Conservation (phyloP, 2,888 invertebrate genomes). For the Conus canariensis region DNA sequence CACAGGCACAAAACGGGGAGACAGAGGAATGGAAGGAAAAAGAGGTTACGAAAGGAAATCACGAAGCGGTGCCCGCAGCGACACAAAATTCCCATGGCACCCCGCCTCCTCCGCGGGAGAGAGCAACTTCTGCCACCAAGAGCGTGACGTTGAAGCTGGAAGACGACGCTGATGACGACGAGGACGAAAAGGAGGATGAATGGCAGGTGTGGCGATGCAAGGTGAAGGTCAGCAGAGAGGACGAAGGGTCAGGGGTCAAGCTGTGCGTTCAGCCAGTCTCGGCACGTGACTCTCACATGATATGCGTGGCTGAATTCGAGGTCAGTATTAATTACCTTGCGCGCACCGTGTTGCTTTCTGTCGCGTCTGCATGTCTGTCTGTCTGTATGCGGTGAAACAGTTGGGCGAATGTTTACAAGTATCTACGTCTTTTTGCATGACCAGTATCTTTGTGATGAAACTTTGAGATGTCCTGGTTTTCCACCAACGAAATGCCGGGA, state of each 20-base stretch:
- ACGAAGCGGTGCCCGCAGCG: too few relatives aligned
- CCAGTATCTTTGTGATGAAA: neutral
- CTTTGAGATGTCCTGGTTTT: neutral
- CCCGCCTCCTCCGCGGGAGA: neutral
- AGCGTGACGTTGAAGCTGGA: neutral
- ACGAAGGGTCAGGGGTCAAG: conserved; percentile 37
- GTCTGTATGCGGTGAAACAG: too few relatives aligned
- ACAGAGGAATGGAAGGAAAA: too few relatives aligned
- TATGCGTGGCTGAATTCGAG: conserved; percentile 38
- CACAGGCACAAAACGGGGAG: too few relatives aligned
- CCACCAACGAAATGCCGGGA: too few relatives aligned
- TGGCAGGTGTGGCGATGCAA: conserved; percentile 41
- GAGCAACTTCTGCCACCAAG: neutral
- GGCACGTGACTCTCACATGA: neutral
- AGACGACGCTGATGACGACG: neutral
- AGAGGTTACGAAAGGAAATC: too few relatives aligned
- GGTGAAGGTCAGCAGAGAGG: conserved; percentile 32
- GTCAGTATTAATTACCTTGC: neutral
- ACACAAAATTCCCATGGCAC: neutral
- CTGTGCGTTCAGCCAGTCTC: conserved; percentile 9
- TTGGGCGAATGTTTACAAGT: too few relatives aligned
- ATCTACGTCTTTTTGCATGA: too few relatives aligned
- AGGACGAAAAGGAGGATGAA: conserved; percentile 12
- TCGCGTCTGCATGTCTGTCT: too few relatives aligned
- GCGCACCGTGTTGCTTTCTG: neutral